Evolutionary conservation across 2,797 vertebrate species (phyloP).

Genomic region (Sebastes kiyomatsui): DNA sequence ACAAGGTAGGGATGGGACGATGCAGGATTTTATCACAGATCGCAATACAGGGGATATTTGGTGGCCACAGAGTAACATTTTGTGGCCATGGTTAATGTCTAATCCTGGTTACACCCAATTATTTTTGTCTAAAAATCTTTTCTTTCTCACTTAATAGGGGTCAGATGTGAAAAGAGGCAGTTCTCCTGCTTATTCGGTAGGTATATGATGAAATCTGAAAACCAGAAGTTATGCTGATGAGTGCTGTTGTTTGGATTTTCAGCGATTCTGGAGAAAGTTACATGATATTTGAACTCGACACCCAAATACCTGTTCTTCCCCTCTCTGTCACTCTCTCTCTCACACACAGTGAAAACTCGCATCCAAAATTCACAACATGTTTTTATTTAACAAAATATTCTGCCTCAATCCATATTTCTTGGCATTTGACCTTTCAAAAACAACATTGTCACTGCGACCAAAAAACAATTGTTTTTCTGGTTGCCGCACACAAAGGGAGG

Average conservation of each 20-base stretch:
- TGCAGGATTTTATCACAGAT: background rate
- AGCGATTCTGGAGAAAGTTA: background rate
- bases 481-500: no score
- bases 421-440: no score
- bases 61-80: background rate
- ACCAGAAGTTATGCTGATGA: background rate
- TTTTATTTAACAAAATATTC: no score
- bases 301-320: background rate
- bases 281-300: background rate
- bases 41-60: background rate
- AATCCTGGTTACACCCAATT: conserved; percentile 4
- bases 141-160: conserved; percentile 55
- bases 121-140: conserved; percentile 14
- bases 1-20: background rate
- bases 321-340: no score
- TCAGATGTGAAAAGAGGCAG: conserved; percentile 83
- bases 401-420: no score
- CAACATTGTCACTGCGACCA: no score
- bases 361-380: no score
- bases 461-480: no score
- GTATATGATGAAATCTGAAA: conserved; percentile 24
- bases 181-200: conserved; percentile 84
- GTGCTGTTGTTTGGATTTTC: background rate
- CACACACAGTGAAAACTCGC: no score
- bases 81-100: background rate